Evolutionary conservation across 2,888 invertebrate genomes (phyloP), one percentile per base, ranked within the genome.

Genomic region (Hymenopus coronatus): DNA sequence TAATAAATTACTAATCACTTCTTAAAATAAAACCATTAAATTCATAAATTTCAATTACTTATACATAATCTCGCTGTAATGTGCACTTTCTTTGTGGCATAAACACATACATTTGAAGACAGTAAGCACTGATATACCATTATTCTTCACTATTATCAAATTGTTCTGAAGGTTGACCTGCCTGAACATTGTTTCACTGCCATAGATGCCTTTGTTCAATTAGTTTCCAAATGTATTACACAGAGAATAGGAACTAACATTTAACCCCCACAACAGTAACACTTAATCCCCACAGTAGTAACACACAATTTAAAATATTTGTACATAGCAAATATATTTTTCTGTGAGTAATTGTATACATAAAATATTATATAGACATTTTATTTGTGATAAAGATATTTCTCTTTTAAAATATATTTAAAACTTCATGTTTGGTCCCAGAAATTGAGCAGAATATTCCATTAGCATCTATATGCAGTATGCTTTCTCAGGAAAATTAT

Each of bases 361-460:
- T 70, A 70, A 70, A 70, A 70, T 70, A 70, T 70, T 70, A 70
- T 70, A 70, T 20, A 70, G 54, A 70, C 6, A 70, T 70, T 70
- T 70, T 20, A 54, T 54, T 20, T 70, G 15, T 70, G 54, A 20
- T 70, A 20, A 70, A 70, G 54, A 70, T 70, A 70, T 25, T 70
- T 70, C 54, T 70, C 20, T 70, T 15, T 70, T 87, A 87, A 27
- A 33, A 87, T 82, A 82, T 83, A 83, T n/a, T 82, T 88, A 27
- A 46, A 83, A 33, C 46, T 30, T 84, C 28, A 33, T 28, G 81
- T 83, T 89, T 89, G 89, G 89, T 89, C 89, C 89, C 89, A 81
- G 88, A 81, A 85, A 88, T 89, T 89, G 89, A 89, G 89, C 89
- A 89, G 87, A 15, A 33, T 87, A 30, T 14, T 30, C 84, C 15